Percentiles rank a stretch among this genome's conserved stretches.
These are phyloP conservation scores for Brachionus koreanus DNA, from an alignment of 1,140 invertebrate genomes.

Conservation along the genomic window DNA sequence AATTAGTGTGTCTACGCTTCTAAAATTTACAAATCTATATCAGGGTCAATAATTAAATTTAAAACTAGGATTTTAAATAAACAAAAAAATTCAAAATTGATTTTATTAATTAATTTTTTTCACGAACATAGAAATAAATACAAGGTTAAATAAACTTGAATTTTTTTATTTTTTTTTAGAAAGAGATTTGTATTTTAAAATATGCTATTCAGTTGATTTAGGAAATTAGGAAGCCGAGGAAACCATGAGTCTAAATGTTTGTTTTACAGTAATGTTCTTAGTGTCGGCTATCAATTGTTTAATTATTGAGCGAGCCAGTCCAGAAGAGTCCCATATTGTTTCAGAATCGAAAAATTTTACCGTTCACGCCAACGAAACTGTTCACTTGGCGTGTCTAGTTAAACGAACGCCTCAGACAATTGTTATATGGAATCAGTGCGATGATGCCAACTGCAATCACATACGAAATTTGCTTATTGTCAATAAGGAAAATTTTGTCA, in stretches of 20 bases:
- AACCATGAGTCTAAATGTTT: background rate
- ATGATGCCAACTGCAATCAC: background rate
- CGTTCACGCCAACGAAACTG: conserved; percentile 39
- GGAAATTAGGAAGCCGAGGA: background rate
- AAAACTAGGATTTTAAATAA: conserved; percentile 16
- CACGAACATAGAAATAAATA: conserved; percentile 4
- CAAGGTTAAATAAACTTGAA: conserved; percentile 18
- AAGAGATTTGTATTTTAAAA: background rate
- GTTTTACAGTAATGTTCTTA: background rate
- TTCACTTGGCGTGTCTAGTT: conserved; percentile 8
- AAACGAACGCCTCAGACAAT: background rate
- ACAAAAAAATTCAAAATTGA: background rate
- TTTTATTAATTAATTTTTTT: conserved; percentile 18
- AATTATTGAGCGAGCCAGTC: background rate
- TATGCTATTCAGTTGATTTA: conserved; percentile 14
- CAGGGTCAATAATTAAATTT: conserved; percentile 32
- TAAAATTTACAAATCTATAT: background rate
- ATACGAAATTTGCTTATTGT: conserved; percentile 19
- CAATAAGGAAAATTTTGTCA: conserved; percentile 42
- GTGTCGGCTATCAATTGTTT: background rate
- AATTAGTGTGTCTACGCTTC: background rate
- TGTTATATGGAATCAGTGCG: conserved; percentile 43
- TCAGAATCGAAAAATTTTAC: conserved; percentile 29
- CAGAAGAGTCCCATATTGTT: background rate
- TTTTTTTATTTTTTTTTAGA: background rate